phyloP scores from a whole-genome alignment of 2,113 vertebrate genomes.

The Oreochromis niloticus region DNA sequence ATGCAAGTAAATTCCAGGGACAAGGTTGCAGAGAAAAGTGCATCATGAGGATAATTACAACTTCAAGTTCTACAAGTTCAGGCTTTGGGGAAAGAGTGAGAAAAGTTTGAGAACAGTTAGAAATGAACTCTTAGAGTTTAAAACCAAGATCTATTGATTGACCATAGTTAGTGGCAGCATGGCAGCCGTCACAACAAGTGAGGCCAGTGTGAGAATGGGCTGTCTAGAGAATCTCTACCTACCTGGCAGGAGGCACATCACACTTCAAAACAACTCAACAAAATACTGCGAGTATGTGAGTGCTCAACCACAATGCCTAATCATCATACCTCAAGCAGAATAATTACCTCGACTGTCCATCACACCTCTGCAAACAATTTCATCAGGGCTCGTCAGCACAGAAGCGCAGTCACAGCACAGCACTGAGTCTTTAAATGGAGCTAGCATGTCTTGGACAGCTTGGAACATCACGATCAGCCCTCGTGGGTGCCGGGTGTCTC shows the following conservation, averaged over 20 bases:
- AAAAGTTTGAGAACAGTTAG: background rate
- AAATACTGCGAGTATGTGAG: background rate
- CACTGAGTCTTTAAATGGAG: background rate
- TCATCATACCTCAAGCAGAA: slow-evolving; percentile 30
- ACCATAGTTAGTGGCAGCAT: background rate
- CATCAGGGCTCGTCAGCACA: slow-evolving; percentile 24
- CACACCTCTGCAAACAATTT: slow-evolving; percentile 31
- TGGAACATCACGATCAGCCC: background rate
- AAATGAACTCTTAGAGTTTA: slow-evolving; percentile 2
- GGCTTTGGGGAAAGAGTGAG: background rate
- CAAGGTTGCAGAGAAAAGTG: background rate
- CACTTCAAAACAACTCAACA: slow-evolving; percentile 2
- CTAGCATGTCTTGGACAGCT: slow-evolving; percentile 9
- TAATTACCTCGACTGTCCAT: slow-evolving; percentile 44
- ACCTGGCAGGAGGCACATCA: slow-evolving; percentile 2
- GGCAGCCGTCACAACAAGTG: slow-evolving; percentile 6
- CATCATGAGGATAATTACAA: background rate
- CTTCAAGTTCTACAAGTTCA: background rate
- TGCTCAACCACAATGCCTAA: slow-evolving; percentile 20
- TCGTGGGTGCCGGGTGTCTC: background rate
- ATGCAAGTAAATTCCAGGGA: background rate
- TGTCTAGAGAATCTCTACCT: slow-evolving; percentile 4
- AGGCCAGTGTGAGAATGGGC: background rate
- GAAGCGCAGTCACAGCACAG: background rate
- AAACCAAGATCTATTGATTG: slow-evolving; percentile 7